Percentiles rank a stretch among this genome's conserved stretches.
phyloP scores from a whole-genome alignment of 2,797 vertebrate genomes.

The Squalus acanthias region DNA sequence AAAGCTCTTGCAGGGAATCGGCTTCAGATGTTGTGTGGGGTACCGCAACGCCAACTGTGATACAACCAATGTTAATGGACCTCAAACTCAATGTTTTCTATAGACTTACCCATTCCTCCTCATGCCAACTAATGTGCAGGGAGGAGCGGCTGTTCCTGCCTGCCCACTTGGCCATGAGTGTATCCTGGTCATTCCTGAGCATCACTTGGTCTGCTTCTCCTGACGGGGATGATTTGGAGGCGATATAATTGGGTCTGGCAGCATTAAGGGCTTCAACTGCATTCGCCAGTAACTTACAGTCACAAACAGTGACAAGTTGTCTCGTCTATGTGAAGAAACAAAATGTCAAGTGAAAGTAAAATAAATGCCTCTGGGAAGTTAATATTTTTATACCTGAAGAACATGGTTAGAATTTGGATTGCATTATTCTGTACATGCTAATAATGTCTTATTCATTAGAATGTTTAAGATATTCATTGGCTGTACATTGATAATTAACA shows the following conservation, averaged over 20 bases:
- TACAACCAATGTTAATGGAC: not conserved
- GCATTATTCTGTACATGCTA: not conserved
- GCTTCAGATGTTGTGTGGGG: not conserved
- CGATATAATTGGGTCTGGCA: constrained; percentile 90
- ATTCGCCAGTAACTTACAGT: constrained; percentile 87
- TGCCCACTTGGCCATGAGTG: constrained; percentile 86
- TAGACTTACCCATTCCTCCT: constrained; percentile 90
- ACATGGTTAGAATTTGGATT: not conserved
- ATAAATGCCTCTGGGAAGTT: not conserved
- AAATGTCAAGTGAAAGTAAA: not conserved
- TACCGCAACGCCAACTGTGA: not conserved
- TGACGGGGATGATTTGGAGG: constrained; percentile 86
- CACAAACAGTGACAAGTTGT: constrained; percentile 88
- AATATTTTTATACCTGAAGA: not conserved
- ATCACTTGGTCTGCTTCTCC: constrained; percentile 88
- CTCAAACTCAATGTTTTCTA: not conserved
- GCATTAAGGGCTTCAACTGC: constrained; percentile 90
- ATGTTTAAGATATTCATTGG: not conserved
- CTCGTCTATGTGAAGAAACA: constrained; percentile 67
- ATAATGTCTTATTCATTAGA: too few species aligned
- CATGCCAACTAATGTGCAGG: constrained; percentile 83
- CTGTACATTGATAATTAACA: not conserved
- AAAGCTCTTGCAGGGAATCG: too few species aligned
- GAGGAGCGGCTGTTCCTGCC: constrained; percentile 84
- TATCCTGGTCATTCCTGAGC: constrained; percentile 93